Evolutionary conservation across 2,113 vertebrate species (phyloP).

Genomic region (Eretmochelys imbricata): DNA sequence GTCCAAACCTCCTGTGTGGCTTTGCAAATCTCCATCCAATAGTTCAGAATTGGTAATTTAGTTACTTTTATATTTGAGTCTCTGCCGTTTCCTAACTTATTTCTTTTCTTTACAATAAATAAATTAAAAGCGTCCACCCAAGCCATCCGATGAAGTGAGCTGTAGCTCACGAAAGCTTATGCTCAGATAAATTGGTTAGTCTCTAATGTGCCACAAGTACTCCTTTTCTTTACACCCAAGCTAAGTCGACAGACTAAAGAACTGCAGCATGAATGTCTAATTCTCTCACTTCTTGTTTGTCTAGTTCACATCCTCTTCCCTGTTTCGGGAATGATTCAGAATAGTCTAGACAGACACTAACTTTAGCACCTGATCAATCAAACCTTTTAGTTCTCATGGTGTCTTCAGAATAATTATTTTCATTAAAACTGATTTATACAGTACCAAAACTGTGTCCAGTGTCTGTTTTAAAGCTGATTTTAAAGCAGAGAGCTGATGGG

Average conservation of each 20-base stretch:
- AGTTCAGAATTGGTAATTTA: background rate
- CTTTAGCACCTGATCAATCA: constrained; percentile 29
- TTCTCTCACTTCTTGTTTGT: constrained; percentile 8
- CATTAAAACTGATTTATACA: constrained; percentile 44
- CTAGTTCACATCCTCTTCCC: background rate
- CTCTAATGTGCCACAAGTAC: no score
- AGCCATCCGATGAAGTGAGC: background rate
- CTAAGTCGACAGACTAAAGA: background rate
- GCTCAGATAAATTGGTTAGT: no score
- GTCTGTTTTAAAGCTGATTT: constrained; percentile 18
- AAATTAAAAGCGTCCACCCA: background rate
- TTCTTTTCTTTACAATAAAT: background rate
- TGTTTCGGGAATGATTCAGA: constrained; percentile 1
- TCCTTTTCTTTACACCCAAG: background rate
- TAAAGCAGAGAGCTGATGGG: constrained; percentile 3
- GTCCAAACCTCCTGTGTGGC: background rate
- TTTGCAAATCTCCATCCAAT: background rate
- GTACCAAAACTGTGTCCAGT: background rate
- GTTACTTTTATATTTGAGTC: accelerated
- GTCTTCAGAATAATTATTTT: constrained; percentile 30
- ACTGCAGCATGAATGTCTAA: background rate
- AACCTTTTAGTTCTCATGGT: constrained; percentile 9
- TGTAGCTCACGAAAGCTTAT: no score
- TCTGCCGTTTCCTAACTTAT: background rate
- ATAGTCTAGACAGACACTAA: background rate